phyloP scores from a whole-genome alignment of 2,113 vertebrate genomes.

The Aix galericulata region DNA sequence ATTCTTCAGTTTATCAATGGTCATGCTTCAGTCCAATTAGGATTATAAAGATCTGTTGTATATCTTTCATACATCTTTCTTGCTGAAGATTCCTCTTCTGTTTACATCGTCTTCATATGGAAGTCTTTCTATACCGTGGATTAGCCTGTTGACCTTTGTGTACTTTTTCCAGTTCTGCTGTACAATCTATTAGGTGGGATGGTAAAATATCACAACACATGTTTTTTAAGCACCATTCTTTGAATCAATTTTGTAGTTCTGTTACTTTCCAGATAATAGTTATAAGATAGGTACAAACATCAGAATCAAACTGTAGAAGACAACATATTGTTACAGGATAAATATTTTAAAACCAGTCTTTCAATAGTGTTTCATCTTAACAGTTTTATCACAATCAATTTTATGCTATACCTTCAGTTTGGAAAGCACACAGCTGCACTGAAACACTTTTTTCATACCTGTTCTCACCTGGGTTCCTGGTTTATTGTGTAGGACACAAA shows the following conservation, averaged over 20 bases:
- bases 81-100: background rate
- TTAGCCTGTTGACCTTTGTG: background rate
- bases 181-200: background rate
- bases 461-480: background rate
- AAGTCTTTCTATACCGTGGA: background rate
- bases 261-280: background rate
- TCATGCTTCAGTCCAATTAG: fast-evolving
- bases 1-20: background rate
- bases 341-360: background rate
- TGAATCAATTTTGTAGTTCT: background rate
- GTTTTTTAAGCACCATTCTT: background rate
- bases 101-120: background rate
- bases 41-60: background rate
- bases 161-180: background rate
- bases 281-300: background rate
- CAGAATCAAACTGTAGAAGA: background rate
- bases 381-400: background rate
- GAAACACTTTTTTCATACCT: background rate
- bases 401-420: background rate
- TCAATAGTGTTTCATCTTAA: background rate
- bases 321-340: background rate
- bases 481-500: background rate
- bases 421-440: background rate
- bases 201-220: background rate
- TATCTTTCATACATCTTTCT: background rate